Percentiles rank a stretch among this genome's conserved stretches.
Conservation (phyloP, 92 coral and sea anemone species). For the Scolanthus callimorphus region DNA sequence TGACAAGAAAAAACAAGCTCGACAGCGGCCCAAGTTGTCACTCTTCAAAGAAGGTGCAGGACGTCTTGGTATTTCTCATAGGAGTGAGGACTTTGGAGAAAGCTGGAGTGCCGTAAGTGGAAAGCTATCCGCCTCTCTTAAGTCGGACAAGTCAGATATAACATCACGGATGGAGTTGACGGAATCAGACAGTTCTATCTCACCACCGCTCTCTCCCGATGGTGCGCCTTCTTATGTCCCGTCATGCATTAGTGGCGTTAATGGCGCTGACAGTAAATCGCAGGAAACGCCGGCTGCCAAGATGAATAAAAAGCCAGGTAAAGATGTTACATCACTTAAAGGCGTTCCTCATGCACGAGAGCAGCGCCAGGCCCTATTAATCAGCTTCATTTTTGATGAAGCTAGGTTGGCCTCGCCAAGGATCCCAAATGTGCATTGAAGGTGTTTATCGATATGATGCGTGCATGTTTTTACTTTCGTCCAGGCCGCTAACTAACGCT, state of each 20-base stretch:
- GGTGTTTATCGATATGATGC: too few species aligned
- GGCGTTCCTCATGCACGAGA: too few species aligned
- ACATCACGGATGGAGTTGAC: slow-evolving; percentile 22
- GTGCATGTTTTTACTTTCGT: too few species aligned
- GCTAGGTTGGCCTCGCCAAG: too few species aligned
- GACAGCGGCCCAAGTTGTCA: slow-evolving; percentile 78
- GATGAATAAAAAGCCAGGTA: slow-evolving; percentile 15
- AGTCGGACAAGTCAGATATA: slow-evolving; percentile 49
- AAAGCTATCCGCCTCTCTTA: slow-evolving; percentile 56
- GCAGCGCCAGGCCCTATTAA: too few species aligned
- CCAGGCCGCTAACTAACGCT: too few species aligned
- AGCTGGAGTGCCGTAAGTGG: slow-evolving; percentile 71
- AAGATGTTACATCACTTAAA: too few species aligned
- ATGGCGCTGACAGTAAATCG: not conserved
- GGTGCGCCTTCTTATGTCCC: slow-evolving; percentile 66
- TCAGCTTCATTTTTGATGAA: too few species aligned
- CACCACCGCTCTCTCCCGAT: slow-evolving; percentile 90
- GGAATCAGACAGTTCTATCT: slow-evolving; percentile 36
- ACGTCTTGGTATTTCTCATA: slow-evolving; percentile 40
- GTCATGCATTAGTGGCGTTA: slow-evolving; percentile 43
- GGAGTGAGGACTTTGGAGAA: slow-evolving; percentile 68
- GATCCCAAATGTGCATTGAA: too few species aligned
- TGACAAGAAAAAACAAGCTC: slow-evolving; percentile 48
- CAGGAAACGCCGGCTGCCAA: slow-evolving; percentile 6
- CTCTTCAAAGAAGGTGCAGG: slow-evolving; percentile 64